Percentiles rank a stretch among this genome's conserved stretches.
These are phyloP conservation scores for Pogonus chalceus DNA, from an alignment of 1,140 invertebrate genomes.

Conservation along the genomic window DNA sequence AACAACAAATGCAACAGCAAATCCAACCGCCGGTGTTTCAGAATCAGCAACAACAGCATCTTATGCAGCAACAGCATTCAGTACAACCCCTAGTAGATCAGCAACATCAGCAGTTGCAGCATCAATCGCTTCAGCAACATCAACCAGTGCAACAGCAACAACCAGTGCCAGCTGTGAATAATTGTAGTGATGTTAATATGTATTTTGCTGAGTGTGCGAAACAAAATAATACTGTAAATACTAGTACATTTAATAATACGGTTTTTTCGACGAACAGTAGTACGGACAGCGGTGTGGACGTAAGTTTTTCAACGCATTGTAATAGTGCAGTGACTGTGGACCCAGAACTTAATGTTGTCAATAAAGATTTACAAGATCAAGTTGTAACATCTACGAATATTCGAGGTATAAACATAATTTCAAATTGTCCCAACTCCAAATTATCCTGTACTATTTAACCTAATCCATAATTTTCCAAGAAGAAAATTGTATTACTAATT, in stretches of 20 bases:
- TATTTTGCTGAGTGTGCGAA: neutral
- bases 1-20: slow-evolving; percentile 17
- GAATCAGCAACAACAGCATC: slow-evolving; percentile 22
- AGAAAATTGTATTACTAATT: too few species aligned
- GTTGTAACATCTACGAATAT: neutral
- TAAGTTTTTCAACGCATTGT: neutral
- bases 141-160: slow-evolving; percentile 8
- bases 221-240: neutral
- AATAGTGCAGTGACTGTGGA: neutral
- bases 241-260: neutral
- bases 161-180: neutral
- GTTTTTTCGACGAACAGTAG: neutral
- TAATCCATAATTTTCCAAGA: too few species aligned
- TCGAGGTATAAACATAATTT: too few species aligned
- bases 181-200: neutral
- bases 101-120: slow-evolving; percentile 10
- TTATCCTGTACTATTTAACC: too few species aligned
- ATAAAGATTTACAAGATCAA: neutral
- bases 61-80: slow-evolving; percentile 15
- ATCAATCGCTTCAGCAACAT: slow-evolving; percentile 2
- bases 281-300: neutral
- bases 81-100: slow-evolving; percentile 11
- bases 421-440: too few species aligned
- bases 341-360: neutral
- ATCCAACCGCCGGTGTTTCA: too few species aligned